Percentiles rank a stretch among this genome's conserved stretches.
These are phyloP conservation scores for Montifringilla adamsi DNA, from an alignment of 2,113 vertebrate species.

Conservation along the genomic window DNA sequence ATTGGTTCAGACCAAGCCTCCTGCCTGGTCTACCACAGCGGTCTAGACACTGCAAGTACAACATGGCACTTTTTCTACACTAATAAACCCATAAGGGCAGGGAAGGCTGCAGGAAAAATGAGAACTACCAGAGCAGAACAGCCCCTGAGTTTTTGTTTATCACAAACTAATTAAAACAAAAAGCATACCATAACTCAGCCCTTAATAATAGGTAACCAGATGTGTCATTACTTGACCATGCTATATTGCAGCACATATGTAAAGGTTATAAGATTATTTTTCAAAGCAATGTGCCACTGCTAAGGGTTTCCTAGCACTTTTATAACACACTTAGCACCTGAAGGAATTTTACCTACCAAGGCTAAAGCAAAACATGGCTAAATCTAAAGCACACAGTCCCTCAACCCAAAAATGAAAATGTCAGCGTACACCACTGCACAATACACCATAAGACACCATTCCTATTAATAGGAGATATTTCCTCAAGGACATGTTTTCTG, in stretches of 20 bases:
- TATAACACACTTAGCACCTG: constrained; percentile 57
- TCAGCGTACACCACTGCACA: not conserved
- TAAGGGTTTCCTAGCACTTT: constrained; percentile 58
- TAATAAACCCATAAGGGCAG: constrained; percentile 68
- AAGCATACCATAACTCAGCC: constrained; percentile 67
- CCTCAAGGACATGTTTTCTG: not conserved
- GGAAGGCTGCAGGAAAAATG: constrained; percentile 69
- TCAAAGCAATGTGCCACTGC: constrained; percentile 32
- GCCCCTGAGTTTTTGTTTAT: constrained; percentile 75
- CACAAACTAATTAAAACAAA: constrained; percentile 74
- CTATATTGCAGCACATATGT: constrained; percentile 16
- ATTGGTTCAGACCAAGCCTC: not conserved
- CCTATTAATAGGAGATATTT: not conserved
- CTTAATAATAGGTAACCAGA: constrained; percentile 74
- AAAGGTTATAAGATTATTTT: constrained; percentile 69
- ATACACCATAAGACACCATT: not conserved
- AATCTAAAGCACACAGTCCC: not conserved
- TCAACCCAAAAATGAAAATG: constrained; percentile 32
- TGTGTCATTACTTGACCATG: constrained; percentile 67
- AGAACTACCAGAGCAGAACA: constrained; percentile 69
- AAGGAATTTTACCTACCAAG: constrained; percentile 54
- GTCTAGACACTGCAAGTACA: constrained; percentile 1
- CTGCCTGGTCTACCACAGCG: not conserved
- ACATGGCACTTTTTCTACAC: constrained; percentile 46
- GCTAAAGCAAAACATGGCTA: constrained; percentile 11